Conservation (phyloP, 1,140 invertebrate species). For the Drosophila nasuta region DNA sequence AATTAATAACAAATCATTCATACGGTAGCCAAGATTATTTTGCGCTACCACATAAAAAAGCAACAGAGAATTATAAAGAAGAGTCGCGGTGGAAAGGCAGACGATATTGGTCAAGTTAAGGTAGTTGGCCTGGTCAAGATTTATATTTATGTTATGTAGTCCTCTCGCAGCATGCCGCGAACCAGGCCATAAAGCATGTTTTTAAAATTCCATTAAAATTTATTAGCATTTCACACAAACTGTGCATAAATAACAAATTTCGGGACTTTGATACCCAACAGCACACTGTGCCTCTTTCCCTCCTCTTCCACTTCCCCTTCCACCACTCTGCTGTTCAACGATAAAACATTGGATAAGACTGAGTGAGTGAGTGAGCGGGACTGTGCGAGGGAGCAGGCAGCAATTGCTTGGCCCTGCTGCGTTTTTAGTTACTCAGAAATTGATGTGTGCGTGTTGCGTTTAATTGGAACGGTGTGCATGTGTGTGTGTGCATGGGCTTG, state of each 20-base stretch:
- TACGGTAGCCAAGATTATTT: conserved; percentile 36
- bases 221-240: conserved; percentile 83
- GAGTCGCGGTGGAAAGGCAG: not conserved
- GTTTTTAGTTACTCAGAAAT: conserved; percentile 38
- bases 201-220: conserved; percentile 84
- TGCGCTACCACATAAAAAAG: conserved; percentile 14
- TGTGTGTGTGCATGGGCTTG: conserved; percentile 8
- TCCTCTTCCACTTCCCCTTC: not conserved
- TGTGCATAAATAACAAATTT: conserved; percentile 77
- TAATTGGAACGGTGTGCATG: conserved; percentile 58
- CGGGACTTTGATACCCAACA: conserved; percentile 54
- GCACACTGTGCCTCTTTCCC: not conserved
- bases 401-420: conserved; percentile 14
- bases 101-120: not conserved
- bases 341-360: conserved; percentile 63
- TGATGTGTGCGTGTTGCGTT: conserved; percentile 59
- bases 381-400: not conserved
- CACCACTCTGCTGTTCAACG: conserved; percentile 29
- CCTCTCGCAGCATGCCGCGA: not conserved
- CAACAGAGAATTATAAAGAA: not conserved
- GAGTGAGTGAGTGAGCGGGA: no score
- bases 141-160: conserved; percentile 37
- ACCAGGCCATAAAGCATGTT: conserved; percentile 73
- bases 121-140: conserved; percentile 22
- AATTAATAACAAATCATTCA: conserved; percentile 36